These are phyloP conservation scores for Liodrosophila aerea DNA, from an alignment of 2,888 invertebrate species.

Conservation along the genomic window DNA sequence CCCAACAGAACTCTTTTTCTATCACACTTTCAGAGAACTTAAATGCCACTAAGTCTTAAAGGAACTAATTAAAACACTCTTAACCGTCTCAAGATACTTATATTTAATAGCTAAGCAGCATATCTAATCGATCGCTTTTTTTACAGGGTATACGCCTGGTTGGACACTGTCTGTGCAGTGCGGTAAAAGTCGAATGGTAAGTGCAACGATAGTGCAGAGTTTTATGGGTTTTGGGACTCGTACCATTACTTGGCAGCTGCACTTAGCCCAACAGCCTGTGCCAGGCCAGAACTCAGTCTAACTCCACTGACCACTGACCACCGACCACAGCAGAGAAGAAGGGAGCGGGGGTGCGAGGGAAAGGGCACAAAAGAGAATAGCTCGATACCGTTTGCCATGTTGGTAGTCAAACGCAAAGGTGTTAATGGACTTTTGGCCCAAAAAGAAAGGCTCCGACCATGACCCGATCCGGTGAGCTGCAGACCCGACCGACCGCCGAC, in stretches of 20 bases:
- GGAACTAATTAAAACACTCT: no score
- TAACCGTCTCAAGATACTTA: no score
- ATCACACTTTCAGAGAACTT: no score
- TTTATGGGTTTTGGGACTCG: slow-evolving; percentile 26
- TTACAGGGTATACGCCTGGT: slow-evolving; percentile 28
- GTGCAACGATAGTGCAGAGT: slow-evolving; percentile 38
- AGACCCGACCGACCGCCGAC: background rate
- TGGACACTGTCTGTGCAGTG: background rate
- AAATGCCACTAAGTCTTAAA: no score
- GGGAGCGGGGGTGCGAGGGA: slow-evolving; percentile 14
- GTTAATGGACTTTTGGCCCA: slow-evolving; percentile 66
- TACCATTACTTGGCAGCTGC: slow-evolving; percentile 32
- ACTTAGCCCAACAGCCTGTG: slow-evolving; percentile 2
- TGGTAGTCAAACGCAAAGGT: slow-evolving; percentile 52
- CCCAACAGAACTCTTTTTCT: no score
- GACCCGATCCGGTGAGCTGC: slow-evolving; percentile 13
- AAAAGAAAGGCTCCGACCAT: slow-evolving; percentile 56
- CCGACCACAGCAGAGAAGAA: slow-evolving; percentile 35
- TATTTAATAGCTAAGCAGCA: no score
- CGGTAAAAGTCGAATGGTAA: slow-evolving; percentile 16
- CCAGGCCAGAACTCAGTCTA: background rate
- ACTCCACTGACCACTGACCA: slow-evolving; percentile 21
- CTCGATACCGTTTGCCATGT: slow-evolving; percentile 15
- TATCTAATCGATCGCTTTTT: no score
- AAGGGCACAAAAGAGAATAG: slow-evolving; percentile 7